Base-by-base conservation (phyloP, 2,888 invertebrate species). In the Hybos culiciformis region DNA sequence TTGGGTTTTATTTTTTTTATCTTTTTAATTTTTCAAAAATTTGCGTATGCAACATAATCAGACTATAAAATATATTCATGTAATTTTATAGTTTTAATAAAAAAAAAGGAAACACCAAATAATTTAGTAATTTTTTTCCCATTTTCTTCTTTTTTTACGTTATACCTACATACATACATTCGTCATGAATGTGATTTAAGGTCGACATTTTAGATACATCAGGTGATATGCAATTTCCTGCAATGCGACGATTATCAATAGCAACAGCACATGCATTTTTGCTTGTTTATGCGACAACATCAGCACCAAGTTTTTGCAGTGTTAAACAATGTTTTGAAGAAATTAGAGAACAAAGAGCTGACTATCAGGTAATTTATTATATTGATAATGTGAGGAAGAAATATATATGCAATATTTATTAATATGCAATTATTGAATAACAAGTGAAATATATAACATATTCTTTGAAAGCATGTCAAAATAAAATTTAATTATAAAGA, bases 191-290 rank as follows among this genome's bases (percentile, higher is more conserved):
- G 6, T 29, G 7, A 12, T n/a, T 62, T 41, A 60, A 74, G 67
- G 76, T 83, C 53, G 84, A 85, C 60, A 80, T 86, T 50, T 62
- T 86, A 59, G 85, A 86, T 66, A 86, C 86, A 21, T 80, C 80
- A 51, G 87, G 88, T 18, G 86, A 87, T 61, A 77, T 85, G 66
- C 84, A 85, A 61, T 91, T 90, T 65, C 90, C 91, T 8, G 90
- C 88, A 44, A 91, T 91, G 90, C 71, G 88, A 49, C 72, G 86
- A 42, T 70, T 91, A 48, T 84, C 84, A 56, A 86, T 91, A 55
- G 82, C 86, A 31, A 87, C 83, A 3, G 88, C 88, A 29, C 83
- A 87, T 63, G 90, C 88, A 42, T 90, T 91, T 61, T 74, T 91
- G 43, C 70, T 91, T 46, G 88, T 91, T 17, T 91, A 88, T 63